These are phyloP conservation scores for Epizoanthus fatuus DNA, from an alignment of 92 coral and sea anemone species.

Conservation along the genomic window DNA sequence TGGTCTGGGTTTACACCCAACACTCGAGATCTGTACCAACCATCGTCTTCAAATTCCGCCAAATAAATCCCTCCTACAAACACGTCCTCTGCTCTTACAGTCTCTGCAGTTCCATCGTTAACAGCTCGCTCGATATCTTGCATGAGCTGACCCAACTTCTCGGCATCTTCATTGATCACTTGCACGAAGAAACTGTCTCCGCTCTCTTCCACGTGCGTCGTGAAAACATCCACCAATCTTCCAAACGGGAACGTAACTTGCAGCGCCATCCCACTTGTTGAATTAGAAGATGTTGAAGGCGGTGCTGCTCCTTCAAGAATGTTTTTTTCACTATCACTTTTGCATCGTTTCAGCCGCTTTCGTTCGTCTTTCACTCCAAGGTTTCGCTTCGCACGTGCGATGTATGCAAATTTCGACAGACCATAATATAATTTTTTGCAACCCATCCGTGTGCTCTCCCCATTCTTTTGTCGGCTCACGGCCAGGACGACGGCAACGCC, in stretches of 20 bases:
- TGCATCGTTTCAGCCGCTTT: background rate
- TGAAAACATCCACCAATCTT: constrained; percentile 86
- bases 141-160: constrained; percentile 88
- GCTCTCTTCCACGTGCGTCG: constrained; percentile 86
- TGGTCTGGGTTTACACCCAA: constrained; percentile 69
- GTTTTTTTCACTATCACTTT: background rate
- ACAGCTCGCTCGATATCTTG: constrained; percentile 83
- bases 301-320: background rate
- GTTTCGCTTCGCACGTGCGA: constrained; percentile 38
- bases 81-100: constrained; percentile 62
- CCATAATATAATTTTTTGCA: constrained; percentile 40
- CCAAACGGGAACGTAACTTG: constrained; percentile 89
- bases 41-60: constrained; percentile 87
- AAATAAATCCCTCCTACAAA: constrained; percentile 77
- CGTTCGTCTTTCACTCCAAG: background rate
- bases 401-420: constrained; percentile 16
- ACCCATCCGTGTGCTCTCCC: too few relatives aligned
- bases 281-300: background rate
- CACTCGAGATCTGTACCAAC: constrained; percentile 95
- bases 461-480: too few relatives aligned
- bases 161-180: constrained; percentile 83
- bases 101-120: constrained; percentile 55
- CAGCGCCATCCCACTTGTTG: constrained; percentile 78
- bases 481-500: too few relatives aligned
- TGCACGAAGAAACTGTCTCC: constrained; percentile 92